Evolutionary conservation across 92 coral and sea anemone species (phyloP).

Genomic region (Isaurus tuberculatus): DNA sequence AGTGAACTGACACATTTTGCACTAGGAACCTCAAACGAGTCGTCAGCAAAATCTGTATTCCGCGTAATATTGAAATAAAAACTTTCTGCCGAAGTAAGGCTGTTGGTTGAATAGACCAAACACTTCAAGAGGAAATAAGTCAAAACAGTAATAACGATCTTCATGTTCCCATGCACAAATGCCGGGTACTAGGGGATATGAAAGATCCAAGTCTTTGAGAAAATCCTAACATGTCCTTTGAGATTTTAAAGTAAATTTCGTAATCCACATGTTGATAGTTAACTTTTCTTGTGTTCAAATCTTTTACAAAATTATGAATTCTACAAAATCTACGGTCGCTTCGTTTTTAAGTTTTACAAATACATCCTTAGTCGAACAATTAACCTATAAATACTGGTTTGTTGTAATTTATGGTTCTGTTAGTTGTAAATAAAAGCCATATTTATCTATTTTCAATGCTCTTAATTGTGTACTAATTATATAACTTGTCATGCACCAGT

Average conservation of each 20-base stretch:
- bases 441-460: not conserved
- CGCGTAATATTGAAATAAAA: constrained; percentile 7
- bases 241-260: not conserved
- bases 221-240: not conserved
- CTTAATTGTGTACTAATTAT: not conserved
- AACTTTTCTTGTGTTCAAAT: not conserved
- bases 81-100: not conserved
- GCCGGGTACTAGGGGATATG: not conserved
- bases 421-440: not conserved
- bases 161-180: not conserved
- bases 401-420: not conserved
- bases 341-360: not conserved
- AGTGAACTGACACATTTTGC: not conserved
- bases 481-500: not conserved
- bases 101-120: not conserved
- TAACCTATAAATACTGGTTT: not conserved
- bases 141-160: not conserved
- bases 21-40: not conserved
- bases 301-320: not conserved
- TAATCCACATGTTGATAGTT: not conserved
- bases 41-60: constrained; percentile 15
- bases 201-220: not conserved
- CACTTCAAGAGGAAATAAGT: not conserved
- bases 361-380: not conserved
- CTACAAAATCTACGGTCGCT: not conserved